phyloP scores from a whole-genome alignment of 2,888 invertebrate species.

The Autographa pulchrina region DNA sequence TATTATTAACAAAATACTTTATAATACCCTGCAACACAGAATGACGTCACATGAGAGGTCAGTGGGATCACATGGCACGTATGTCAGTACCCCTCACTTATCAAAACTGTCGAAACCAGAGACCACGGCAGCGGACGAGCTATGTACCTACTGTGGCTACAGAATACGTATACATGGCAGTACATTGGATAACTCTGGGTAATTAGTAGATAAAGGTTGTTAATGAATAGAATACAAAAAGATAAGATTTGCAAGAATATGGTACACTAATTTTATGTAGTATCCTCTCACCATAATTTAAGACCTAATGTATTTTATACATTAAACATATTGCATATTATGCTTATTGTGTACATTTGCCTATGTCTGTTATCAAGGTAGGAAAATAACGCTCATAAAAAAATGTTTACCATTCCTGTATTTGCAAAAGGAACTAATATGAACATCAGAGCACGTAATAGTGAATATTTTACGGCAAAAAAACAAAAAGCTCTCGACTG shows the following conservation, averaged over 20 bases:
- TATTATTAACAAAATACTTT: background rate
- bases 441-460: background rate
- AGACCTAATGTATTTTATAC: too few relatives aligned
- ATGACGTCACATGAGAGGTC: background rate
- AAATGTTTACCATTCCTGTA: background rate
- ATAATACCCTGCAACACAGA: background rate
- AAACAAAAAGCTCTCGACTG: slow-evolving; percentile 4
- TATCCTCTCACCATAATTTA: too few relatives aligned
- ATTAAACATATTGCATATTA: too few relatives aligned
- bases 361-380: too few relatives aligned
- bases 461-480: background rate
- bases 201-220: too few relatives aligned
- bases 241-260: too few relatives aligned
- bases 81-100: slow-evolving; percentile 3
- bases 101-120: slow-evolving; percentile 4
- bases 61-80: background rate
- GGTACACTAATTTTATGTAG: too few relatives aligned
- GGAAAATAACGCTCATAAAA: background rate
- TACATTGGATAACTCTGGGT: too few relatives aligned
- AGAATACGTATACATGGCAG: too few relatives aligned
- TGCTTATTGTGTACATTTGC: too few relatives aligned
- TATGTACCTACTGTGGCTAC: background rate
- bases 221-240: too few relatives aligned
- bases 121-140: too few relatives aligned
- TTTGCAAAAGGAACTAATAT: background rate